A percentile compares a stretch with the other conserved stretches of the same genome.
phyloP scores from a whole-genome alignment of 1,140 invertebrate species.

The Temnothorax nylanderi region DNA sequence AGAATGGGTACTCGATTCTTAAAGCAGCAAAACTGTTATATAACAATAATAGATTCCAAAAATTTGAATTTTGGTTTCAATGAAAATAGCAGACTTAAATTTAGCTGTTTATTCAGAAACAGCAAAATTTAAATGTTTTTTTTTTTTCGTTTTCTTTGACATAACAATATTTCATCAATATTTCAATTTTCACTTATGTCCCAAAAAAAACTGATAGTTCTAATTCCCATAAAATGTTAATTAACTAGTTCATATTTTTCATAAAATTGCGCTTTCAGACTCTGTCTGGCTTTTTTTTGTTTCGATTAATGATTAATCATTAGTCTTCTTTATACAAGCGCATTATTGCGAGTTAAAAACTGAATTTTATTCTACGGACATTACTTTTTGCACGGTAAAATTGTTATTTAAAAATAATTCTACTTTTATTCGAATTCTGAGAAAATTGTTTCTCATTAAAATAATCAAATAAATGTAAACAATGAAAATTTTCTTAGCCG shows the following conservation, averaged over 20 bases:
- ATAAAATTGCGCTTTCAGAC: background rate
- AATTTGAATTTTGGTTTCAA: background rate
- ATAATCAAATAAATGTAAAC: constrained; percentile 5
- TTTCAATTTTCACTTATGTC: background rate
- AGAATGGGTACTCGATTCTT: background rate
- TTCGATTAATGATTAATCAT: background rate
- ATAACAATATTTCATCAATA: background rate
- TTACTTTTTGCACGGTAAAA: background rate
- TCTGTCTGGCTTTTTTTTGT: background rate
- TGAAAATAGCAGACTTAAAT: background rate
- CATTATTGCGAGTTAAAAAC: constrained; percentile 35
- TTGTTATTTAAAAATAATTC: background rate
- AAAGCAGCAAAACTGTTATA: background rate
- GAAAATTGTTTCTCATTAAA: background rate
- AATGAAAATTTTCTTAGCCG: constrained; percentile 42
- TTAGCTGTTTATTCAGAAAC: background rate
- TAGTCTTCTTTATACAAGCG: background rate
- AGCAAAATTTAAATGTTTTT: background rate
- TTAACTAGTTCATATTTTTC: background rate
- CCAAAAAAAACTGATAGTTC: background rate
- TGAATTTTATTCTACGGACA: background rate
- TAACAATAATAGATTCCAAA: background rate
- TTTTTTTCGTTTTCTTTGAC: background rate
- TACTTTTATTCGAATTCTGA: background rate
- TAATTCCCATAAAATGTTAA: background rate